phyloP scores from a whole-genome alignment of 2,113 vertebrate species.

The Petrocephalus microphthalmus region DNA sequence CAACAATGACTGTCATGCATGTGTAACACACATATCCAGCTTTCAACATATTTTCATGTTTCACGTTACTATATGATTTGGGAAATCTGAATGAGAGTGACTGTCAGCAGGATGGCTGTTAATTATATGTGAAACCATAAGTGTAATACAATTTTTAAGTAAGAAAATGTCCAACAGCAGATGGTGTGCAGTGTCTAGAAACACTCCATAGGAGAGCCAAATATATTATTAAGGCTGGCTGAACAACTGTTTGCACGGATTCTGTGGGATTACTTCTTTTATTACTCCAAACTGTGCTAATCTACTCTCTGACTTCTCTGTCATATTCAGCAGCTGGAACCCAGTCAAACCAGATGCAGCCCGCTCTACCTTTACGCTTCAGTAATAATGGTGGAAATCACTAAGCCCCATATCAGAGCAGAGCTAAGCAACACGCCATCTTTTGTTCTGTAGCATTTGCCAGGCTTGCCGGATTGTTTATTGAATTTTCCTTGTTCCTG shows the following conservation, averaged over 20 bases:
- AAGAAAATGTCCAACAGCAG: conserved; percentile 22
- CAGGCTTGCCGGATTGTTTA: conserved; percentile 27
- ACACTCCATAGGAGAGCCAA: conserved; percentile 27
- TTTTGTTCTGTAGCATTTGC: conserved; percentile 23
- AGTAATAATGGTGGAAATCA: conserved; percentile 31
- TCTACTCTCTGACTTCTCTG: conserved; percentile 32
- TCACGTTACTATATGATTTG: neutral
- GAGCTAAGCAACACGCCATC: conserved; percentile 30
- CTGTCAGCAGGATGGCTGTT: neutral
- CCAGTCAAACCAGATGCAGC: conserved; percentile 35
- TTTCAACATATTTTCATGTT: neutral
- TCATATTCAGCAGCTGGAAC: conserved; percentile 25
- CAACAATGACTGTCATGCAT: neutral
- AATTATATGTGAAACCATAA: conserved; percentile 6
- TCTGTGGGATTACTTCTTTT: conserved; percentile 38
- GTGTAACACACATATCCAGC: neutral
- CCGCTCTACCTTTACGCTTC: conserved; percentile 30
- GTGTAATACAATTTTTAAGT: conserved; percentile 25
- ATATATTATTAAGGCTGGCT: conserved; percentile 35
- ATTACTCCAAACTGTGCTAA: conserved; percentile 38
- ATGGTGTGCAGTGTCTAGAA: conserved; percentile 18
- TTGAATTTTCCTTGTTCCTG: conserved; percentile 15
- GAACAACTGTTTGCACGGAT: conserved; percentile 37
- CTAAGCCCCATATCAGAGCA: conserved; percentile 30
- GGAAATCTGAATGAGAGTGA: neutral